Conservation (phyloP, 1,140 invertebrate genomes). For the Pogonomyrmex barbatus region DNA sequence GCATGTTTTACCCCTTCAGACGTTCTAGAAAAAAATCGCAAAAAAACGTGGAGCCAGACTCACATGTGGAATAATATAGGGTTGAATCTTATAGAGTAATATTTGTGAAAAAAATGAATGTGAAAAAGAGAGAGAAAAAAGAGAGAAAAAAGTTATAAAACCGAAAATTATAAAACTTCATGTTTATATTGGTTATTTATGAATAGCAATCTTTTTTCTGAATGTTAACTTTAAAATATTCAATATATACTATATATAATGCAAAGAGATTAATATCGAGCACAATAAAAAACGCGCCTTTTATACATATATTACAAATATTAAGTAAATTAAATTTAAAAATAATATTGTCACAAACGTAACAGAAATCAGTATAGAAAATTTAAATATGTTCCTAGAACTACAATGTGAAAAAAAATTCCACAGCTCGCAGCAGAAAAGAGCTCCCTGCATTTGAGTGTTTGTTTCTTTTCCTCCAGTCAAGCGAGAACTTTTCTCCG, state of each 20-base stretch:
- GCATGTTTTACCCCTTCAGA: constrained; percentile 70
- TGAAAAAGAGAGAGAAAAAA: too few relatives aligned
- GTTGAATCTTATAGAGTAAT: background rate
- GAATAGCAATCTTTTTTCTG: background rate
- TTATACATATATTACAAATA: background rate
- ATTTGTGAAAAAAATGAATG: background rate
- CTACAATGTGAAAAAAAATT: background rate
- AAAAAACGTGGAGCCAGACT: constrained; percentile 53
- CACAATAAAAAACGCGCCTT: background rate
- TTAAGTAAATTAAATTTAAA: background rate
- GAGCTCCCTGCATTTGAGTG: background rate
- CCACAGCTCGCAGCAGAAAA: background rate
- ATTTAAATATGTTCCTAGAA: background rate
- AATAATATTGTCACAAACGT: background rate
- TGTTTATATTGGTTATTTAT: background rate
- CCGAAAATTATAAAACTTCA: background rate
- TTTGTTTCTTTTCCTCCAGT: constrained; percentile 38
- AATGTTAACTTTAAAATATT: background rate
- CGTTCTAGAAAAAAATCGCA: constrained; percentile 50
- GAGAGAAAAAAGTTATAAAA: background rate
- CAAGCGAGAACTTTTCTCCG: background rate
- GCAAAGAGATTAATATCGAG: background rate
- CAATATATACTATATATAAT: background rate
- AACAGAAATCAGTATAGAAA: background rate
- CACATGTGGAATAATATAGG: background rate